A percentile compares a stretch with the other conserved stretches of the same genome.
Conservation (phyloP, 2,797 vertebrate species). For the Sebastes baramenuke region DNA sequence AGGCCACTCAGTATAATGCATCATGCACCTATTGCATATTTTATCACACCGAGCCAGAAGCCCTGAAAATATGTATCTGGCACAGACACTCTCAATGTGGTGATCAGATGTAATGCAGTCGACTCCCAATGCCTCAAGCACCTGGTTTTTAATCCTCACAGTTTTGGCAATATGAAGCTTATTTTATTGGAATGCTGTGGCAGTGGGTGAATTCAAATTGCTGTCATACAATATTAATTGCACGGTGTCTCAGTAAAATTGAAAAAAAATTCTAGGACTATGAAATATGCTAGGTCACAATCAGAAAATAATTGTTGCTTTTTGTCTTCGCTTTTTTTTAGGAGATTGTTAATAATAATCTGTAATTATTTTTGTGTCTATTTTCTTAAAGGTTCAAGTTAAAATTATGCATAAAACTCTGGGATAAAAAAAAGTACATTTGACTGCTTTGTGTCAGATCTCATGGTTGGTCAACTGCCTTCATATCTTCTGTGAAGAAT, state of each 20-base stretch:
- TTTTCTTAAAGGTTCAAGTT: background rate
- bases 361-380: background rate
- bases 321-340: background rate
- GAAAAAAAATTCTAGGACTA: conserved; percentile 4
- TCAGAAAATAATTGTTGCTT: background rate
- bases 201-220: conserved; percentile 44
- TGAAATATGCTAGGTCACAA: conserved; percentile 16
- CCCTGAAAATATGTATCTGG: conserved; percentile 23
- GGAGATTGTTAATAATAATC: background rate
- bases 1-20: background rate
- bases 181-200: conserved; percentile 46
- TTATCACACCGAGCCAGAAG: conserved; percentile 30
- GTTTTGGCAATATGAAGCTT: conserved; percentile 45
- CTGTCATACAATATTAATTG: conserved; percentile 60
- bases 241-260: conserved; percentile 13
- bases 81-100: conserved; percentile 16
- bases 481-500: background rate
- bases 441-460: background rate
- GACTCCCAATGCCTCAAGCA: conserved; percentile 33
- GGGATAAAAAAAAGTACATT: background rate
- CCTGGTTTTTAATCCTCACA: conserved; percentile 50
- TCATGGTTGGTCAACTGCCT: background rate
- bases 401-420: background rate
- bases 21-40: conserved; percentile 29
- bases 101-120: conserved; percentile 32